phyloP scores from a whole-genome alignment of 2,113 vertebrate genomes.

The Amblyopsis rosae region DNA sequence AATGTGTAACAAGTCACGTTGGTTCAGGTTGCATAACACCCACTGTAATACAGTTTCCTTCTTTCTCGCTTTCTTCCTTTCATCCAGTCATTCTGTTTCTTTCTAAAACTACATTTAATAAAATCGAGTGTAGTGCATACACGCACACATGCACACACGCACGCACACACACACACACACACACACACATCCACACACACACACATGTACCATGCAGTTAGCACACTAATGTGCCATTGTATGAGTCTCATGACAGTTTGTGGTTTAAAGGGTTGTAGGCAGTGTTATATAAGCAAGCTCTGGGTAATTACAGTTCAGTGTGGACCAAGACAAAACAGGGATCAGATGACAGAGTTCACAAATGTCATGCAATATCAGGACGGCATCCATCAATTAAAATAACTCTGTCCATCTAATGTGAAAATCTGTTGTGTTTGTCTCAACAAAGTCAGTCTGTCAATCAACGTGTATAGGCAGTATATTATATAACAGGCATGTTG shows the following conservation, averaged over 20 bases:
- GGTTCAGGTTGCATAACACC: too few relatives aligned
- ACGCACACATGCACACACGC: background rate
- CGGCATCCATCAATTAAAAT: background rate
- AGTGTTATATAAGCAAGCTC: slow-evolving; percentile 53
- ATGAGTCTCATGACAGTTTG: slow-evolving; percentile 14
- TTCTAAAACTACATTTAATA: too few relatives aligned
- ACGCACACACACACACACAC: slow-evolving; percentile 6
- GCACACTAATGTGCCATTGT: slow-evolving; percentile 5
- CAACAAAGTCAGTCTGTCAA: too few relatives aligned
- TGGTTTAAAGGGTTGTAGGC: slow-evolving; percentile 30
- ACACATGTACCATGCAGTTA: background rate
- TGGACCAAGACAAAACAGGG: slow-evolving; percentile 28
- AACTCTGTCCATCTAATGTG: background rate
- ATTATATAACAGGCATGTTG: too few relatives aligned
- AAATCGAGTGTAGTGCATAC: background rate
- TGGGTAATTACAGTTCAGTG: slow-evolving; percentile 49
- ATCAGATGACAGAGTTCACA: slow-evolving; percentile 24
- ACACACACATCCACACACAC: slow-evolving; percentile 5
- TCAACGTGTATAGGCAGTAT: too few relatives aligned
- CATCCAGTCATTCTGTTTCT: too few relatives aligned
- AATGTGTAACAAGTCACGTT: too few relatives aligned
- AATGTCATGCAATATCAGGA: slow-evolving; percentile 15
- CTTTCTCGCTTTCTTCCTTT: too few relatives aligned
- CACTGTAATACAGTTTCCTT: too few relatives aligned
- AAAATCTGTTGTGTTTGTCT: too few relatives aligned